These are phyloP conservation scores for Scolopax rusticola DNA, from an alignment of 2,797 vertebrate species.

Conservation along the genomic window DNA sequence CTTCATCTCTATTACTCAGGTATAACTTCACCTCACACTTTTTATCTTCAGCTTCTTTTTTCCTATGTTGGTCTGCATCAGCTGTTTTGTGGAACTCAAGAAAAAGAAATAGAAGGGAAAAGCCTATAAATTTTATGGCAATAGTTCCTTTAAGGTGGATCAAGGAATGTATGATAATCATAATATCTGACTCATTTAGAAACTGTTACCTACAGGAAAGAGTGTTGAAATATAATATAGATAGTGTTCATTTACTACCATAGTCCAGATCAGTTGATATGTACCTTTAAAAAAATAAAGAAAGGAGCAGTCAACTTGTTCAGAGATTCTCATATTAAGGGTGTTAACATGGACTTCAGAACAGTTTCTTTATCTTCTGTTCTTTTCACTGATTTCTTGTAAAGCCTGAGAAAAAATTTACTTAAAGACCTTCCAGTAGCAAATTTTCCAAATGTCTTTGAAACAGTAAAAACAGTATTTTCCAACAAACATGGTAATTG, in stretches of 20 bases:
- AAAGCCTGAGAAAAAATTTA: background rate
- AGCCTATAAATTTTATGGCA: background rate
- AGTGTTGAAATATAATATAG: background rate
- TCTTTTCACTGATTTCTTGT: background rate
- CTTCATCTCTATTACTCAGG: background rate
- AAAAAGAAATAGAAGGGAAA: background rate
- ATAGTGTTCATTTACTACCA: background rate
- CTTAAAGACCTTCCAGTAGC: background rate
- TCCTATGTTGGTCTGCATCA: background rate
- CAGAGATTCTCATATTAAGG: background rate
- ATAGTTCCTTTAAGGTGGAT: background rate
- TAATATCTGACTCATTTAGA: background rate
- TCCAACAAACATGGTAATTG: background rate
- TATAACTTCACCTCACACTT: background rate
- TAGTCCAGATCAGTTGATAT: background rate
- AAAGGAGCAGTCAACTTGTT: too few relatives aligned
- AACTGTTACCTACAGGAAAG: background rate
- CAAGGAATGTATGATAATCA: background rate
- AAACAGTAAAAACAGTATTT: background rate
- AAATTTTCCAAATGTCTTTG: background rate
- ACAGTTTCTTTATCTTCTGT: background rate
- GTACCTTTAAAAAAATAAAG: background rate
- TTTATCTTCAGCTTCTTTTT: background rate
- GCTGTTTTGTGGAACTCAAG: background rate
- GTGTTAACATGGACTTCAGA: background rate